These are phyloP conservation scores for Lichenostomus cassidix DNA, from an alignment of 2,113 vertebrate genomes.

Conservation along the genomic window DNA sequence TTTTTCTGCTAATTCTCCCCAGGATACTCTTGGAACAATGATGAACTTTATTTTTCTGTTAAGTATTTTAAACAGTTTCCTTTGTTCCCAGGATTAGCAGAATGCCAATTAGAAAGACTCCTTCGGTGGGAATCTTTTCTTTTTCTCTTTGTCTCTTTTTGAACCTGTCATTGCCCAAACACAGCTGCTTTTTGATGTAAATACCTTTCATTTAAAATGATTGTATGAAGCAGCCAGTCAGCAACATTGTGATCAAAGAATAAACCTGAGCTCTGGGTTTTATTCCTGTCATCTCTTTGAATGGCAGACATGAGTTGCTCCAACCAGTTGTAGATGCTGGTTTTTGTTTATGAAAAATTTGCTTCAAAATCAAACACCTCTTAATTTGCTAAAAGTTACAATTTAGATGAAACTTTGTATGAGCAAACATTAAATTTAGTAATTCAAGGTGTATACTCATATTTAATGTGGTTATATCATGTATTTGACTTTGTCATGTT, in stretches of 20 bases:
- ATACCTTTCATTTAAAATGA: neutral
- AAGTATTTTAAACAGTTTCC: neutral
- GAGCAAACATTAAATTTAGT: neutral
- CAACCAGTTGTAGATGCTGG: neutral
- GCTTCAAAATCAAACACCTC: neutral
- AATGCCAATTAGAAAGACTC: neutral
- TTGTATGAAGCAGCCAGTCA: neutral
- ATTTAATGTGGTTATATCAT: neutral
- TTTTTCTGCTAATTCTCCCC: neutral
- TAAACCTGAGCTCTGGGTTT: neutral
- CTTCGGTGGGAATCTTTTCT: neutral
- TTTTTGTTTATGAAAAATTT: neutral
- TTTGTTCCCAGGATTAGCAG: neutral
- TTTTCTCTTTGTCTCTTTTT: neutral
- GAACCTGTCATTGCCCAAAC: neutral
- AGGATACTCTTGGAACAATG: neutral
- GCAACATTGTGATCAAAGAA: neutral
- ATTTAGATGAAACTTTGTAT: neutral
- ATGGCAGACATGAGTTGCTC: neutral
- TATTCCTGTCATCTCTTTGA: neutral
- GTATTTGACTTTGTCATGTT: neutral
- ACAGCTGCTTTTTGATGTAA: neutral
- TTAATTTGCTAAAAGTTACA: neutral
- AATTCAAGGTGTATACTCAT: neutral
- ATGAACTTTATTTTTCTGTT: conserved; percentile 18